Evolutionary conservation across 1,140 invertebrate species (phyloP), one percentile per base, ranked within the genome.

Genomic region (Magallana angulata): DNA sequence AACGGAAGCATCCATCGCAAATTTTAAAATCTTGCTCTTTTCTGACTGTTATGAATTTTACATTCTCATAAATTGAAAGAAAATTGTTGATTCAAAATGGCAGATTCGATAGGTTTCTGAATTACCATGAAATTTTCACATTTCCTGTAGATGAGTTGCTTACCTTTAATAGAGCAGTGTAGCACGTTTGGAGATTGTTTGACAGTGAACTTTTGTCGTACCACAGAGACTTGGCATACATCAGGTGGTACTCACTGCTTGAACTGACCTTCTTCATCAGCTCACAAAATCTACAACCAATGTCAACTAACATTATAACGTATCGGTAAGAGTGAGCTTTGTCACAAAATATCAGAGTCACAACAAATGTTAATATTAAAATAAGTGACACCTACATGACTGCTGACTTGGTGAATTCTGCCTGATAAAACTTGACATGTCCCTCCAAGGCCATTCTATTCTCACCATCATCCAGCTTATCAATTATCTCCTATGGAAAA

Each of bases 121-220:
- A 48, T 48, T 48, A 48, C 36, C 5, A 48, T 48, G 36, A 48
- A 48, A 3, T 48, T 48, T 48, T 48, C 36, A 48, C 2, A 48
- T 48, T 1, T 24, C 0, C 24, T 24, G 1, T 48, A 48, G 36
- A 48, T 48, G 36, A 4, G 1, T 48, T 48, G 36, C 36, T 18
- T 85, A 88, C 89, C 86, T 88, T 88, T 11, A 88, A 82, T 14
- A 90, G 36, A 16, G 86, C 24, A 56, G 89, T 83, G 68, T 71
- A 84, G 48, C 84, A 86, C n/a, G 48, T 5, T 16, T 82, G 81
- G 16, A 58, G 14, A 8, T 60, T 62, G 11, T 58, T 60, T n/a
- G n/a, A n/a, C 8, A 58, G 30, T 60, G n/a, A 60, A 7, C 16
- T 56, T 30, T 12, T 36, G 48, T 82, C 48, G n/a, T n/a, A 82